Conservation (phyloP, 2,797 vertebrate genomes). For the Tinamus major region DNA sequence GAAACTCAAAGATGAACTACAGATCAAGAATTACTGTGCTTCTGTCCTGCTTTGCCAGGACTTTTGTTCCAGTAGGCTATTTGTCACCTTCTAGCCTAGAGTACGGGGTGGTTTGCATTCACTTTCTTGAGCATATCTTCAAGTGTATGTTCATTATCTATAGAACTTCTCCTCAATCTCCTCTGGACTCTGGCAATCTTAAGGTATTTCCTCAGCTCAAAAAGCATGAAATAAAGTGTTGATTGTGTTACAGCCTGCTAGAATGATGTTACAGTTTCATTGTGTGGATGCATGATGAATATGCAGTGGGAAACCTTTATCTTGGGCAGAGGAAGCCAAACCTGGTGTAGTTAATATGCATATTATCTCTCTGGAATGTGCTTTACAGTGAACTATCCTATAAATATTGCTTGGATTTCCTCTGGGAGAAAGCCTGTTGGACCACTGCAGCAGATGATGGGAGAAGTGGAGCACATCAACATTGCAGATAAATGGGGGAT, state of each 20-base stretch:
- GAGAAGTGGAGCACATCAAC: neutral
- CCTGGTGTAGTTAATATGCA: neutral
- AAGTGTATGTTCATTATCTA: neutral
- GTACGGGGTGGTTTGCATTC: neutral
- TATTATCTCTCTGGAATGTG: neutral
- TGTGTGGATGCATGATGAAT: neutral
- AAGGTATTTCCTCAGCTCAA: neutral
- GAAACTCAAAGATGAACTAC: neutral
- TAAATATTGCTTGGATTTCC: neutral
- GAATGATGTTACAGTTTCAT: neutral
- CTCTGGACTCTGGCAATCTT: neutral
- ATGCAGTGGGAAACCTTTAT: neutral
- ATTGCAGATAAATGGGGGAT: neutral
- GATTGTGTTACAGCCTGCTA: neutral
- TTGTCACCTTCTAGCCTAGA: neutral
- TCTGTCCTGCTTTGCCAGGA: too few relatives aligned
- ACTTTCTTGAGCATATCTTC: neutral
- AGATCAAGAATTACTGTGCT: neutral
- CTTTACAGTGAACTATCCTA: neutral
- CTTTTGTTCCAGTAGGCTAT: neutral
- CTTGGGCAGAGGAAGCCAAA: neutral
- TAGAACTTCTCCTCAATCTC: neutral
- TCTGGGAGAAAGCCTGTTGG: neutral
- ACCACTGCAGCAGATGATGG: neutral
- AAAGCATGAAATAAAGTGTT: neutral